Evolutionary conservation across 2,797 vertebrate species (phyloP).

Genomic region (Acestrorhynchus altus): DNA sequence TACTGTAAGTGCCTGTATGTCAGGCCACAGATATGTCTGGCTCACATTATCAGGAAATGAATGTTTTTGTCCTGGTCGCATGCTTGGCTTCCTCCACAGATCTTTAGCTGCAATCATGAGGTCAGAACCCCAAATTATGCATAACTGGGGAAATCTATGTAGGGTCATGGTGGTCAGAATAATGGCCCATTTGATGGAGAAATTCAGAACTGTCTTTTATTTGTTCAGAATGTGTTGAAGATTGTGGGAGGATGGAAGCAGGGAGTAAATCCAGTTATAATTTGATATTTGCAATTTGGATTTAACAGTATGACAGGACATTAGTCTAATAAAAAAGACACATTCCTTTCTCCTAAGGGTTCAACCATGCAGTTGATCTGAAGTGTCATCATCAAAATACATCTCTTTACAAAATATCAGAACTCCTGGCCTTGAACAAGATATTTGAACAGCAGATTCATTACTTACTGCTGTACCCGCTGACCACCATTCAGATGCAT

Average conservation of each 20-base stretch:
- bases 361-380: neutral
- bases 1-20: constrained; percentile 67
- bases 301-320: neutral
- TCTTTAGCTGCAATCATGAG: constrained; percentile 39
- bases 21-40: constrained; percentile 67
- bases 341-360: neutral
- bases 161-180: constrained; percentile 4
- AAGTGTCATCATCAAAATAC: neutral
- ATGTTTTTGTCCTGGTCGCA: constrained; percentile 49
- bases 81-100: constrained; percentile 22
- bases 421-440: neutral
- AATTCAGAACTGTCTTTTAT: neutral
- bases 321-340: neutral
- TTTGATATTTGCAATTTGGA: neutral
- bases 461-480: neutral
- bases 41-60: constrained; percentile 58
- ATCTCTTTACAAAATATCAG: neutral
- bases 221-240: neutral
- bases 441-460: neutral
- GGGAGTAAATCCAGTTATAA: neutral
- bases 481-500: neutral
- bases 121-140: neutral
- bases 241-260: neutral
- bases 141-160: neutral
- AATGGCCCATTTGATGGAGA: neutral